Conservation (phyloP, 1,140 invertebrate genomes). For the Procambarus clarkii region DNA sequence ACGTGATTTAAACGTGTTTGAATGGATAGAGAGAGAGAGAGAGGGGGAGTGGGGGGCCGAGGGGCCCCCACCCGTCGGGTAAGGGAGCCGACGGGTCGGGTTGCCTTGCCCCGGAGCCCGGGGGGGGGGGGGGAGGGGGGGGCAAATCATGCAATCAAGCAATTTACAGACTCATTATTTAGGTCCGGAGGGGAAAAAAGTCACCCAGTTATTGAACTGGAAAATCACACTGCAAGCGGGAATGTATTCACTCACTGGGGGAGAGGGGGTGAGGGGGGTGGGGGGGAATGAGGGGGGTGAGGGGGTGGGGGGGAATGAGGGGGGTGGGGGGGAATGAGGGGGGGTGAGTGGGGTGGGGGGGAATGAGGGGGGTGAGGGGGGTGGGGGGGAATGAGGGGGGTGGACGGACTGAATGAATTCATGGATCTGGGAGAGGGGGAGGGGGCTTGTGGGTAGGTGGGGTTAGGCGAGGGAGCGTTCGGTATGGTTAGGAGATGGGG, state of each 20-base stretch:
- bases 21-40: too few species aligned
- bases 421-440: too few species aligned
- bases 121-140: not conserved
- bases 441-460: not conserved
- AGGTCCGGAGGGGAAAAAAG: conserved; percentile 34
- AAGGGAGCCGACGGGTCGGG: too few species aligned
- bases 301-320: not conserved
- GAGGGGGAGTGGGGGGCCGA: too few species aligned
- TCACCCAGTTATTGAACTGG: conserved; percentile 39
- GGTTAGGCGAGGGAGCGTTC: too few species aligned
- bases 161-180: conserved; percentile 64
- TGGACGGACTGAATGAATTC: too few species aligned
- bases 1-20: conserved; percentile 22
- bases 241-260: conserved; percentile 7
- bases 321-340: not conserved
- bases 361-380: not conserved
- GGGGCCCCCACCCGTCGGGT: too few species aligned
- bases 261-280: not conserved
- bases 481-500: too few species aligned
- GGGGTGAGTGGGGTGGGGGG: not conserved
- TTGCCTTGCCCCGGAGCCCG: too few species aligned
- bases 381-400: not conserved
- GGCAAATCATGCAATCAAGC: conserved; percentile 56
- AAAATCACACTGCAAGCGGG: conserved; percentile 42
- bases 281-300: too few species aligned